Base-by-base conservation (phyloP, 1,140 invertebrate species). In the Heliothis subflexa region DNA sequence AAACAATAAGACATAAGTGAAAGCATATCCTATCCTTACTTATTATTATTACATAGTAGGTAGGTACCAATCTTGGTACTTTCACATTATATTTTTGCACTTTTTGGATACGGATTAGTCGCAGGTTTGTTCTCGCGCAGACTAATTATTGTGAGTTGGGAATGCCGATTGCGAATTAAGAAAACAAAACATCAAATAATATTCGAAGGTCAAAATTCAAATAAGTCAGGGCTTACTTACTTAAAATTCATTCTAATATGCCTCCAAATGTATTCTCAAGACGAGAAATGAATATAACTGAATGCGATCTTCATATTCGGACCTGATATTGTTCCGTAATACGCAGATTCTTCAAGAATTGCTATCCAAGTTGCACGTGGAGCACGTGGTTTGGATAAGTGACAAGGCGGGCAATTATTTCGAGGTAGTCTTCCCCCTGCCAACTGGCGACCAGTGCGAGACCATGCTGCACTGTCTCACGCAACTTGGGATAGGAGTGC, bases 401-500 rank as follows among this genome's bases (percentile, higher is more conserved):
- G 96, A 97, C 86, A 96, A 96, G 85, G 94, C 93, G 28, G 95
- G 96, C 55, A 95, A 96, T 89, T 97, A 96, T 85, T 96, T 96
- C 87, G 96, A 97, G 92, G 96, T 97, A 25, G 95, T 96, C 68
- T 97, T 97, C 88, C 96, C 97, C 13, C 91, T 97, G 68, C 93
- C 96, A 76, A 95, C 96, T 14, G 97, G 97, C 52, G 96, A 97
- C 73, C 92, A 95, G 52, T 97, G 96, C 82, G 97, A 97, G 88
- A 97, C 96, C 61, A 96, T 96, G 86, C 91, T 97, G 64, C 96
- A 97, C 84, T 97, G 96, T 83, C 94, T 97, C 55, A 97, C 96
- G 0, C 95, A 97, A 88, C 93, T 97, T 83, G 96, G 96, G 25
- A 97, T 97, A 81, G 97, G 97, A 52, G 95, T 96, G 18, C 95